Percentiles rank a stretch among this genome's conserved stretches.
These are phyloP conservation scores for Oncorhynchus gorbuscha DNA, from an alignment of 2,113 vertebrate genomes.

Conservation along the genomic window DNA sequence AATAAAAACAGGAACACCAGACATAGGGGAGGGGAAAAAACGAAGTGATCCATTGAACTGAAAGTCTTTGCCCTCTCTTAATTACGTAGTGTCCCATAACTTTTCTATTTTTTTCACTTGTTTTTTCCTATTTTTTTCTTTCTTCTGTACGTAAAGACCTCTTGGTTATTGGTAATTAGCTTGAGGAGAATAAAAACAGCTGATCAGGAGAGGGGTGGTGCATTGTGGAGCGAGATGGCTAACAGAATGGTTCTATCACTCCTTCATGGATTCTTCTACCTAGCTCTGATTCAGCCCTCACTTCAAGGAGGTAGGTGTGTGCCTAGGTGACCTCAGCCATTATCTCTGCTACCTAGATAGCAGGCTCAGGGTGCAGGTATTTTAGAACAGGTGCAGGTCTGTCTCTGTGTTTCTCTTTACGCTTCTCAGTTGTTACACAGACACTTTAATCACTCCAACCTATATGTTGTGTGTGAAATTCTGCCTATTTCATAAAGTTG, in stretches of 20 bases:
- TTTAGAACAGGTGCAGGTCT: slow-evolving; percentile 50
- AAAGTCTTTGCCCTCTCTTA: slow-evolving; percentile 76
- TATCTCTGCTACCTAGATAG: slow-evolving; percentile 33
- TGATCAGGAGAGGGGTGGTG: slow-evolving; percentile 77
- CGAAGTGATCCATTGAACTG: slow-evolving; percentile 75
- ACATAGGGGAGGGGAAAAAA: slow-evolving; percentile 70
- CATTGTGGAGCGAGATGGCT: slow-evolving; percentile 93
- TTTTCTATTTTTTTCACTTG: slow-evolving; percentile 44
- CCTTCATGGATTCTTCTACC: slow-evolving; percentile 81
- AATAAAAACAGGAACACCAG: slow-evolving; percentile 84
- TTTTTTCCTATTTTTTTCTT: slow-evolving; percentile 20
- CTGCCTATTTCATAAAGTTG: not conserved
- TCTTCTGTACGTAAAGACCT: slow-evolving; percentile 65
- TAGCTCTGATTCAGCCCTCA: slow-evolving; percentile 79
- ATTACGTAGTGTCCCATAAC: slow-evolving; percentile 79
- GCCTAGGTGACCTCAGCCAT: slow-evolving; percentile 34
- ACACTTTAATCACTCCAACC: not conserved
- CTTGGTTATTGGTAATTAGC: slow-evolving; percentile 82
- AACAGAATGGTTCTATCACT: slow-evolving; percentile 80
- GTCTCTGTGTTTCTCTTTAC: slow-evolving; percentile 4
- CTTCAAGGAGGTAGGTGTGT: slow-evolving; percentile 91
- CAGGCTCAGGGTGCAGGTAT: not conserved
- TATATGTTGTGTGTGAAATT: not conserved
- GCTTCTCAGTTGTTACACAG: not conserved
- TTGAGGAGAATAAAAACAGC: slow-evolving; percentile 91